A percentile compares a stretch with the other conserved stretches of the same genome.
Evolutionary conservation across 1,140 invertebrate species (phyloP).

Genomic region (Phymastichus coffea): DNA sequence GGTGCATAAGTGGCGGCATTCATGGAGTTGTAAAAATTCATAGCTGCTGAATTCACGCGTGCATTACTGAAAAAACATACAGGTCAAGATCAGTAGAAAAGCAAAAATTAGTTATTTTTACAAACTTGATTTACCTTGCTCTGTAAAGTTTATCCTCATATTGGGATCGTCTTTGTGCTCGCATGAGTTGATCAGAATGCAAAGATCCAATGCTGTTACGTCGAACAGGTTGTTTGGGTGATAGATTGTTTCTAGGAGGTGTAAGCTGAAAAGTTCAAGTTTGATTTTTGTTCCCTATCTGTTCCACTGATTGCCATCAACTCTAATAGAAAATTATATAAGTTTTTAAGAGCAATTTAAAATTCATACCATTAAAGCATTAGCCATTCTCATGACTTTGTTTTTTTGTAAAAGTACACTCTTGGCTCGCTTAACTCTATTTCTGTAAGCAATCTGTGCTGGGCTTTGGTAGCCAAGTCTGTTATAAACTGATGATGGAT

Average conservation of each 20-base stretch:
- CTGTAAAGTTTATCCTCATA: constrained; percentile 52
- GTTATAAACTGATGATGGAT: constrained; percentile 52
- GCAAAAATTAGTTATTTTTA: not conserved
- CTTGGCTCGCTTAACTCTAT: constrained; percentile 50
- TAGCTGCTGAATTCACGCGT: constrained; percentile 1
- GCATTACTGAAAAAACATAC: constrained; percentile 37
- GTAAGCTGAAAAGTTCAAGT: constrained; percentile 5
- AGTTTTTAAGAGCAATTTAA: not conserved
- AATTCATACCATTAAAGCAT: constrained; percentile 42
- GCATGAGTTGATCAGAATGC: constrained; percentile 50
- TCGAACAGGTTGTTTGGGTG: constrained; percentile 41
- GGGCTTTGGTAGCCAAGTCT: constrained; percentile 52
- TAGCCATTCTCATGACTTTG: constrained; percentile 43
- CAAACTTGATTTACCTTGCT: no score
- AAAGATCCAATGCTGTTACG: constrained; percentile 44
- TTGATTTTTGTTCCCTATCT: not conserved
- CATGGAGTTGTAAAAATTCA: constrained; percentile 34
- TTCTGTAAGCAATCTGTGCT: constrained; percentile 51
- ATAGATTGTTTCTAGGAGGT: constrained; percentile 27
- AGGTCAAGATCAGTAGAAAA: not conserved
- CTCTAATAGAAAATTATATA: not conserved
- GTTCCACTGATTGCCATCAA: not conserved
- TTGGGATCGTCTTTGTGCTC: constrained; percentile 47
- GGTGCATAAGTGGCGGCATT: constrained; percentile 9
- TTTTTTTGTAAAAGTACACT: constrained; percentile 48